Percentiles rank a stretch among this genome's conserved stretches.
Conservation (phyloP, 23 tunicate species). For the Botrylloides violaceus region DNA sequence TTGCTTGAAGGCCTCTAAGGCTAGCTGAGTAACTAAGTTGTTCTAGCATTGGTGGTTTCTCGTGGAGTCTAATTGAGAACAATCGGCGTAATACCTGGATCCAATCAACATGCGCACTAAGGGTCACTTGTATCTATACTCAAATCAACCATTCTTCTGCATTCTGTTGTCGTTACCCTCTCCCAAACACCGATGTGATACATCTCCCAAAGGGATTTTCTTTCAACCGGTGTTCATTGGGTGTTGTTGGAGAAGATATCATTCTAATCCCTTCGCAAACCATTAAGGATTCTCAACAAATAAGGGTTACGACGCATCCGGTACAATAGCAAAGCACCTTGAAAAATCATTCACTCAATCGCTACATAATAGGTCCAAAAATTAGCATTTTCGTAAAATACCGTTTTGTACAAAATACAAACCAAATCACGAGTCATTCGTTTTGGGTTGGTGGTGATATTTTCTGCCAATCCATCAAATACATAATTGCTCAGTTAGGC, state of each 20-base stretch:
- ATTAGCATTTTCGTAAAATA: background rate
- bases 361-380: constrained; percentile 1
- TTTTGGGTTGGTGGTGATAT: background rate
- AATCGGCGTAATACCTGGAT: no score
- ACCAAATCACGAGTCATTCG: constrained; percentile 11
- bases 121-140: no score
- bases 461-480: constrained; percentile 14
- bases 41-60: no score
- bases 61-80: no score
- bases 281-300: constrained; percentile 7
- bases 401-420: background rate
- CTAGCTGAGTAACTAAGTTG: no score
- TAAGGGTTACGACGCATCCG: constrained; percentile 10
- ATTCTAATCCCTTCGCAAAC: constrained; percentile 17
- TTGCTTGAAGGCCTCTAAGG: no score
- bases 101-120: no score
- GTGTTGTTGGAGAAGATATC: constrained; percentile 14
- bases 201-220: constrained; percentile 13
- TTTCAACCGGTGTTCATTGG: background rate
- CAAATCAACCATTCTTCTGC: no score
- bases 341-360: constrained; percentile 1
- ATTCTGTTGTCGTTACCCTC: no score
- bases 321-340: background rate
- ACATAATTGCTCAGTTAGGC: constrained; percentile 11
- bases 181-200: background rate